A percentile compares a stretch with the other conserved stretches of the same genome.
These are phyloP conservation scores for Rhyzopertha dominica DNA, from an alignment of 1,140 invertebrate genomes.

Conservation along the genomic window DNA sequence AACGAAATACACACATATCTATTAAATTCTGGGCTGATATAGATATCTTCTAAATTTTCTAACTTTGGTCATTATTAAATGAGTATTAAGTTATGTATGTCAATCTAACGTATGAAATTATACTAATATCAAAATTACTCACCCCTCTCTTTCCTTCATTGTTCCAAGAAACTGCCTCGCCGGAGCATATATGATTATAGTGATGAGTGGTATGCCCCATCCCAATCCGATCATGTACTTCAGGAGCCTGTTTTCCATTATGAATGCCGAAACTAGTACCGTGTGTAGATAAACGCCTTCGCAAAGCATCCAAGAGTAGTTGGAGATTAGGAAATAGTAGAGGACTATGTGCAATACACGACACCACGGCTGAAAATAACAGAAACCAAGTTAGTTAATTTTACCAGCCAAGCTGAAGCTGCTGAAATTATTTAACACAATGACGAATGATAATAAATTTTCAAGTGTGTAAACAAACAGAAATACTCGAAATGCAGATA, in stretches of 20 bases:
- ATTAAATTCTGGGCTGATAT: too few relatives aligned
- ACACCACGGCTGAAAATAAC: constrained; percentile 65
- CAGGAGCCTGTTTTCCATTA: constrained; percentile 77
- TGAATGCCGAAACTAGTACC: constrained; percentile 84
- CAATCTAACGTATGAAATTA: too few relatives aligned
- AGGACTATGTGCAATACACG: constrained; percentile 76
- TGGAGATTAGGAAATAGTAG: constrained; percentile 85
- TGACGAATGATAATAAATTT: too few relatives aligned
- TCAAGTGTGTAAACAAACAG: too few relatives aligned
- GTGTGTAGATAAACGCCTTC: constrained; percentile 93
- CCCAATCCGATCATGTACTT: constrained; percentile 78
- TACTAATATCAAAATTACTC: constrained; percentile 50
- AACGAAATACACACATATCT: too few relatives aligned
- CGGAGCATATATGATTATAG: constrained; percentile 62
- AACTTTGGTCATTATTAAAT: too few relatives aligned
- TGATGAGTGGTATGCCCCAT: constrained; percentile 74
- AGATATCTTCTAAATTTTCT: too few relatives aligned
- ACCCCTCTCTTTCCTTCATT: constrained; percentile 54
- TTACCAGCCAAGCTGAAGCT: too few relatives aligned
- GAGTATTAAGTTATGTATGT: too few relatives aligned
- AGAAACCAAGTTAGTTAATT: too few relatives aligned
- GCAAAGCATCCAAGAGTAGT: constrained; percentile 94
- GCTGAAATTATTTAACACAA: too few relatives aligned
- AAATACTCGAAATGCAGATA: too few relatives aligned
- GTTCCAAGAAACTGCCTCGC: constrained; percentile 51